Evolutionary conservation across 2,888 invertebrate species (phyloP), one percentile per base, ranked within the genome.

Genomic region (Tridacna crocea): DNA sequence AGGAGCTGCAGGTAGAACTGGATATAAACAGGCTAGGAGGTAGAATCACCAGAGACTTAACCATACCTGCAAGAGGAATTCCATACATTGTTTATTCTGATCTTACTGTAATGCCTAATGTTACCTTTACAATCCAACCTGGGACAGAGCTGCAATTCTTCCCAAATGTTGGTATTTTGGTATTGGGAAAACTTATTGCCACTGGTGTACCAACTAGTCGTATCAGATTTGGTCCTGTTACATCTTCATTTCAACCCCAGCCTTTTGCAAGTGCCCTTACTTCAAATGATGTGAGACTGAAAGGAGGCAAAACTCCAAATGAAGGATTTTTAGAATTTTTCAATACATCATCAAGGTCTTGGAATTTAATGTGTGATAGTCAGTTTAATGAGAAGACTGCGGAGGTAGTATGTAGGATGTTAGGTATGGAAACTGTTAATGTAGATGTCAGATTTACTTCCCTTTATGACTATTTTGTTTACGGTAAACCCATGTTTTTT

Each of bases 321-420:
- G 94, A 97, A 95, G 99, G 99, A 10, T 99, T 99, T 92, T 94
- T 99, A 82, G 98, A 99, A 95, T 97, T 98, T 93, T 99, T 97
- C 93, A 99, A 99, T 92, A 96, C 96, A 88, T 99, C 99, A 1
- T 98, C 99, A 0, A 95, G 98, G 24, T 99, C 99, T 92, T 99
- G 99, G 98, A 97, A 99, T 55, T 98, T 99, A 0, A 96, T 99
- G 95, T 99, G 99, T 94, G 99, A 99, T 94, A 96, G 96, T 66
- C 96, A 98, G 81, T 99, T 99, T 94, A 99, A 99, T 0, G 98
- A 99, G 94, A 96, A 99, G 90, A 99, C 99, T 93, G 99, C 98
- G 8, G 97, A 98, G 95, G 99, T 99, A 0, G 98, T 99, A 0
- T 99, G 99, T 92, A 96, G 98, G 27, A 98, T 99, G 94, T 95